Evolutionary conservation across 2,888 invertebrate genomes (phyloP).

Genomic region (Eupithecia abbreviata): DNA sequence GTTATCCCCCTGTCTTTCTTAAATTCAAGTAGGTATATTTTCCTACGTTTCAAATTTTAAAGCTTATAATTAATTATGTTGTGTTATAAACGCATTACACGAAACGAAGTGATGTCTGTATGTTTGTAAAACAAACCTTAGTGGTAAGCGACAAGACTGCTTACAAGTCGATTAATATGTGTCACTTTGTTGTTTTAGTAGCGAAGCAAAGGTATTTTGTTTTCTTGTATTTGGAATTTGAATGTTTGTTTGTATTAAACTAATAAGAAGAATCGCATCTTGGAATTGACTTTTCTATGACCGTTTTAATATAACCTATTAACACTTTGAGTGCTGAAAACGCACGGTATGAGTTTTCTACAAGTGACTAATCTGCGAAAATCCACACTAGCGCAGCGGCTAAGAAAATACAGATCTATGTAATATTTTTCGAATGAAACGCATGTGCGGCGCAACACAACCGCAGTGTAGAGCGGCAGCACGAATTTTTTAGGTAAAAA

Average conservation of each 20-base stretch:
- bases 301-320: too few species aligned
- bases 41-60: slow-evolving; percentile 35
- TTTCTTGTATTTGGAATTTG: background rate
- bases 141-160: slow-evolving; percentile 21
- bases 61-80: background rate
- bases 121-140: background rate
- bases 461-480: too few species aligned
- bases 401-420: too few species aligned
- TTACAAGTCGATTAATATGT: slow-evolving; percentile 53
- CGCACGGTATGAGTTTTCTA: too few species aligned
- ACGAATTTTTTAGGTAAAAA: too few species aligned
- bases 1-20: too few species aligned
- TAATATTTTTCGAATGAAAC: too few species aligned
- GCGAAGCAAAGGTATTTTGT: slow-evolving; percentile 27
- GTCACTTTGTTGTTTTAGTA: slow-evolving; percentile 49
- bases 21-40: slow-evolving; percentile 6
- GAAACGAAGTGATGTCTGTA: slow-evolving; percentile 51
- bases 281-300: background rate
- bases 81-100: background rate
- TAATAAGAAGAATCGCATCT: background rate
- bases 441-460: too few species aligned
- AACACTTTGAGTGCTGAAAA: too few species aligned
- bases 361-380: too few species aligned
- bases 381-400: too few species aligned
- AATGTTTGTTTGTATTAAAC: background rate